Conservation (phyloP, 2,797 vertebrate genomes). For the Pterois miles region DNA sequence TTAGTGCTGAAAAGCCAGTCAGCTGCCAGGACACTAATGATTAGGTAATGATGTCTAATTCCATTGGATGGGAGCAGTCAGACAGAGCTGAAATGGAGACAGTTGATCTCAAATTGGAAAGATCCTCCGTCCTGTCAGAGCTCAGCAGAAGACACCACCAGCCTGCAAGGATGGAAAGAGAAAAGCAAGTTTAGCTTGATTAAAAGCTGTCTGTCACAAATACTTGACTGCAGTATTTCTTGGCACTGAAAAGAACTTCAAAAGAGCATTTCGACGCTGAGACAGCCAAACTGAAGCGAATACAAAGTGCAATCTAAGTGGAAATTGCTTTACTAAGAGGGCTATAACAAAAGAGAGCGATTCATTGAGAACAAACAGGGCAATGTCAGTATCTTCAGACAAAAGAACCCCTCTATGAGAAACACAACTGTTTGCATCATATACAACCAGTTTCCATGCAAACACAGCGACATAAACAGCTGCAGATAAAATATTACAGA, state of each 20-base stretch:
- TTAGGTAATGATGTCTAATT: constrained; percentile 54
- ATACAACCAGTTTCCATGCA: background rate
- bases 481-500: background rate
- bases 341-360: background rate
- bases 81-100: constrained; percentile 36
- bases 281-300: background rate
- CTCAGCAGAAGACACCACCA: constrained; percentile 41
- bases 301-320: background rate
- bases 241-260: constrained; percentile 6
- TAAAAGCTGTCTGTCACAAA: constrained; percentile 30
- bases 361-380: constrained; percentile 3
- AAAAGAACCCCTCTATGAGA: background rate
- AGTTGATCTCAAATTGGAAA: constrained; percentile 36
- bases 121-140: constrained; percentile 43
- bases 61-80: constrained; percentile 33
- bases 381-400: background rate
- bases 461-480: background rate
- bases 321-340: background rate
- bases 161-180: constrained; percentile 62
- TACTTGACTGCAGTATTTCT: constrained; percentile 18
- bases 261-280: constrained; percentile 14
- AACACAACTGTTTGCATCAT: background rate
- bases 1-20: constrained; percentile 20
- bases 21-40: constrained; percentile 44
- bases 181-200: constrained; percentile 44